Base-by-base conservation (phyloP, 2,797 vertebrate species). In the Craterocephalus amniculus region DNA sequence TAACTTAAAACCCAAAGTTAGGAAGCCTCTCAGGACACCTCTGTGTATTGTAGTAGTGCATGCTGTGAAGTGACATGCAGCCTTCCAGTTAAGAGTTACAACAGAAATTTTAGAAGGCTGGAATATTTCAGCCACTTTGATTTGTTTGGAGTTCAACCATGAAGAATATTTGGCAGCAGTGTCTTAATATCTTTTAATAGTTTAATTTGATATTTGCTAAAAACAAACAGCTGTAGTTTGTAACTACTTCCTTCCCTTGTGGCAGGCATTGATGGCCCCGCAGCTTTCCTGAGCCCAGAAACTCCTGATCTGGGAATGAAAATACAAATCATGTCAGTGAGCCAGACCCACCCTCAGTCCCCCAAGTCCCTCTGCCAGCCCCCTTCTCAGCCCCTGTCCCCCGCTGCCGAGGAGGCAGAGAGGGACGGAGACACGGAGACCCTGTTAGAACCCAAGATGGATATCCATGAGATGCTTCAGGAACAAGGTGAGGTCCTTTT, bases 221-320 rank as follows among this genome's bases (percentile, higher is more conserved):
- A 29, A 29, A 29, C 29, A 29, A 51, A 40, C 48, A 72, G 14
- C 61, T 58, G 6, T 2, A 24, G 0, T 0, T 14, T 48, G 24
- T 34, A 31, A 20, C 59, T 49, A n/a, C 29, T 24, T 67, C 35
- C 3, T 34, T 34, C 58, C n/a, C 31, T 2, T 56, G 24, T 38
- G 74, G 29, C 68, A 99, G 98, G 97, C 55, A 96, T 97, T 38
- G 97, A 98, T 29, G 97, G 96, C 8, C 97, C 97, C 1, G 96
- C 96, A 55, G 95, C 95, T 11, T 95, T 96, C 74, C 79, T 97
- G 73, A 93, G 91, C 63, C 85, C 95, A 3, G 96, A 96, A 56
- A 64, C 90, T 32, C 91, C 94, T 2, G 95, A 96, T 70, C 57
- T 90, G 61, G 93, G 90, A 55, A 87, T 76, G 38, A 96, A 95